Conservation (phyloP, 2,888 invertebrate genomes). For the Stenoptilia bipunctidactyla region DNA sequence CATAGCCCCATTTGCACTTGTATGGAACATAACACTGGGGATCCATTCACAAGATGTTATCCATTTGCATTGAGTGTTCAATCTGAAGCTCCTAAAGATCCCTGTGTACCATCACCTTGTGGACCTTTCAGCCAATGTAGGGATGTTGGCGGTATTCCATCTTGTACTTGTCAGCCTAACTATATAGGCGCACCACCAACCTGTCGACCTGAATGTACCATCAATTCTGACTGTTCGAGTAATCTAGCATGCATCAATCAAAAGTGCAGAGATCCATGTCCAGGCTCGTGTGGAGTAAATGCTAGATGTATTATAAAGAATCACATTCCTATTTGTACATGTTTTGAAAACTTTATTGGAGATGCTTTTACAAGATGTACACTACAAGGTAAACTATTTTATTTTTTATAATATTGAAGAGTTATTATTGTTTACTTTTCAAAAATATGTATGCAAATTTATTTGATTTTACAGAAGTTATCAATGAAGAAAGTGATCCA, state of each 20-base stretch:
- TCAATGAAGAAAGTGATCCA: slow-evolving; percentile 50
- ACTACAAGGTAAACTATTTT: slow-evolving; percentile 52
- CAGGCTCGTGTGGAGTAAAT: slow-evolving; percentile 79
- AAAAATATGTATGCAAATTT: too few relatives aligned
- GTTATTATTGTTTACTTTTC: too few relatives aligned
- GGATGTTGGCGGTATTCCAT: slow-evolving; percentile 70
- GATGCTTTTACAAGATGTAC: slow-evolving; percentile 78
- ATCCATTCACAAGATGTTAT: slow-evolving; percentile 75
- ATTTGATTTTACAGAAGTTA: slow-evolving; percentile 21
- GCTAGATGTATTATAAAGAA: slow-evolving; percentile 76
- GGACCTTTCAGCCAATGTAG: slow-evolving; percentile 77
- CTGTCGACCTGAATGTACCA: slow-evolving; percentile 78
- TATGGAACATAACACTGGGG: slow-evolving; percentile 70
- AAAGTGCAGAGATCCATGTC: slow-evolving; percentile 85
- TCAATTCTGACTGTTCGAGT: slow-evolving; percentile 82
- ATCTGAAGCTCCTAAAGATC: slow-evolving; percentile 46
- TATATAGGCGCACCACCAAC: slow-evolving; percentile 80
- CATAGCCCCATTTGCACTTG: slow-evolving; percentile 81
- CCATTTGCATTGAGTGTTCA: slow-evolving; percentile 26
- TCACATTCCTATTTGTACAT: slow-evolving; percentile 82
- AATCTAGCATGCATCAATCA: slow-evolving; percentile 82
- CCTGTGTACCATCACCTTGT: slow-evolving; percentile 76
- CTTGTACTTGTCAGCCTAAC: slow-evolving; percentile 74
- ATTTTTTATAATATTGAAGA: neutral
- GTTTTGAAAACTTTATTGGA: slow-evolving; percentile 78